Percentiles rank a stretch among this genome's conserved stretches.
phyloP scores from a whole-genome alignment of 2,797 vertebrate genomes.

The Odontamblyopus lacepedii region DNA sequence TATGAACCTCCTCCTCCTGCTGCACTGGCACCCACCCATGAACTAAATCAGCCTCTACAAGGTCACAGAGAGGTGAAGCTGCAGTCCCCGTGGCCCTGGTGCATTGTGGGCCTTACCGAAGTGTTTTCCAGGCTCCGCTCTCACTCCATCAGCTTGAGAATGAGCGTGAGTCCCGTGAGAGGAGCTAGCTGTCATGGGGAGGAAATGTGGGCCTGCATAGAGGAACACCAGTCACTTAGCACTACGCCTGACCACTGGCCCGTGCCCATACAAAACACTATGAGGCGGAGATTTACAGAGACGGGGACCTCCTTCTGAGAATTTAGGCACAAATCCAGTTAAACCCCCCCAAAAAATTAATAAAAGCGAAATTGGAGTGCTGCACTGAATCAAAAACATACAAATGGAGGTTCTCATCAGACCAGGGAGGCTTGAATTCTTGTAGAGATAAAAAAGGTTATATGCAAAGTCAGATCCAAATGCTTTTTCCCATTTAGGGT shows the following conservation, averaged over 20 bases:
- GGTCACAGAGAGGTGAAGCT: slow-evolving; percentile 82
- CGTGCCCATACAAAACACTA: slow-evolving; percentile 24
- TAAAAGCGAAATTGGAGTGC: too few relatives aligned
- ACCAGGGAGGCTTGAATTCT: too few relatives aligned
- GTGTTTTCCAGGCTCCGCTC: slow-evolving; percentile 75
- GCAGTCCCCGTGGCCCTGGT: slow-evolving; percentile 55
- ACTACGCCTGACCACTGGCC: slow-evolving; percentile 31
- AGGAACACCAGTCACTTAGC: slow-evolving; percentile 35
- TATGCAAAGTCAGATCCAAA: too few relatives aligned
- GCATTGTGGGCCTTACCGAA: slow-evolving; percentile 53
- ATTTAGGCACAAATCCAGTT: neutral
- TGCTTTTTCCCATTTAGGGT: too few relatives aligned
- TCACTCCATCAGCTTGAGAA: slow-evolving; percentile 77
- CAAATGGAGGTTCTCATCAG: too few relatives aligned
- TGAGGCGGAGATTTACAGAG: slow-evolving; percentile 5
- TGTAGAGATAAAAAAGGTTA: too few relatives aligned
- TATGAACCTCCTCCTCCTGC: slow-evolving; percentile 14
- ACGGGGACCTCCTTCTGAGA: neutral
- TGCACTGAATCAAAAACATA: too few relatives aligned
- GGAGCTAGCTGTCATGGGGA: slow-evolving; percentile 79
- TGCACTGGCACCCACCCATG: slow-evolving; percentile 30
- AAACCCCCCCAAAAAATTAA: neutral
- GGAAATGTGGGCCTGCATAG: slow-evolving; percentile 46
- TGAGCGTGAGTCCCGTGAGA: slow-evolving; percentile 82
- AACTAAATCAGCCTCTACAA: slow-evolving; percentile 72